These are phyloP conservation scores for Phortica okadai DNA, from an alignment of 2,888 invertebrate species.

Conservation along the genomic window DNA sequence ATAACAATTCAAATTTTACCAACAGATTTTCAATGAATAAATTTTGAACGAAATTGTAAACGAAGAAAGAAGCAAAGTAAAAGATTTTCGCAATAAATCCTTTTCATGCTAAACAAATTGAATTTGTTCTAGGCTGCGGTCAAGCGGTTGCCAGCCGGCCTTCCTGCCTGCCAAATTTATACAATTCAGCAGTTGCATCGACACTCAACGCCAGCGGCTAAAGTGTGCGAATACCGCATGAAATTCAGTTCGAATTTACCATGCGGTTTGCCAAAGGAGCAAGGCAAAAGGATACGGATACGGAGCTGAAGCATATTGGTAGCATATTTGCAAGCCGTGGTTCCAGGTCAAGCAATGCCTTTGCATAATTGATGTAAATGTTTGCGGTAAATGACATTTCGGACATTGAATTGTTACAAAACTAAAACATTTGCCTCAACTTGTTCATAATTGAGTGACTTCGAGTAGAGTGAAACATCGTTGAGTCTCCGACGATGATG, in stretches of 20 bases:
- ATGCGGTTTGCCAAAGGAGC: constrained; percentile 61
- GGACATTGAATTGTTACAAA: not conserved
- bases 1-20: not conserved
- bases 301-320: constrained; percentile 44
- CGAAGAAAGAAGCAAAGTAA: not conserved
- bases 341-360: constrained; percentile 5
- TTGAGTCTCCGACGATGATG: not conserved
- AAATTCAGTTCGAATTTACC: constrained; percentile 70
- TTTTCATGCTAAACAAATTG: constrained; percentile 67
- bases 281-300: not conserved
- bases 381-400: constrained; percentile 55
- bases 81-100: constrained; percentile 56
- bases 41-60: not conserved
- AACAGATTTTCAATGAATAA: constrained; percentile 17
- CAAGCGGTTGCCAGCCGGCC: constrained; percentile 29
- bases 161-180: not conserved
- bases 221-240: constrained; percentile 58
- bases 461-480: not conserved
- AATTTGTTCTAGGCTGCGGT: constrained; percentile 68
- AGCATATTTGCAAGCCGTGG: not conserved
- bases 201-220: constrained; percentile 44
- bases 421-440: not conserved
- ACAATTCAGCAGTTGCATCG: constrained; percentile 37
- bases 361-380: constrained; percentile 71
- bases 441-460: constrained; percentile 32